A percentile compares a stretch with the other conserved stretches of the same genome.
phyloP scores from a whole-genome alignment of 2,888 invertebrate species.

The Baronia brevicornis region DNA sequence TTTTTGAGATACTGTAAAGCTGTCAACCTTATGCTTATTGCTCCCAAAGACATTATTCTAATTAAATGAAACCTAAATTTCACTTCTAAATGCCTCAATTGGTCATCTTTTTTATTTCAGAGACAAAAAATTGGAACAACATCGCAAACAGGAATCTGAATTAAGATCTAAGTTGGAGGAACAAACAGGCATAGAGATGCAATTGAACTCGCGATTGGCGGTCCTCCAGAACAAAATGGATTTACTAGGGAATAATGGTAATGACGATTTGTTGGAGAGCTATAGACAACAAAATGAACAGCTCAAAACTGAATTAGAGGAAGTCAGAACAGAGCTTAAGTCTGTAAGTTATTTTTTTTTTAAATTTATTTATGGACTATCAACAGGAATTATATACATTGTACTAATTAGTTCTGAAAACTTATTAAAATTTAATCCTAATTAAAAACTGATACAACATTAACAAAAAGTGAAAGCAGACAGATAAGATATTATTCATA shows the following conservation, averaged over 20 bases:
- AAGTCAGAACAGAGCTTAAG: constrained; percentile 51
- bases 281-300: constrained; percentile 53
- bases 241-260: constrained; percentile 40
- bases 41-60: too few relatives aligned
- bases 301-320: constrained; percentile 44
- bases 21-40: too few relatives aligned
- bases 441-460: too few relatives aligned
- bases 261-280: constrained; percentile 43
- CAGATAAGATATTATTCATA: too few relatives aligned
- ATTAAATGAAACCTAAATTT: too few relatives aligned
- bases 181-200: constrained; percentile 56
- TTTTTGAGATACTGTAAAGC: too few relatives aligned
- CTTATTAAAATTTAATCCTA: too few relatives aligned
- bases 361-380: not conserved
- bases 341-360: constrained; percentile 30
- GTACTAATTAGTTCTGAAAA: too few relatives aligned
- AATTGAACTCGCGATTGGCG: constrained; percentile 51
- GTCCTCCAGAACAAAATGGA: constrained; percentile 57
- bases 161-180: constrained; percentile 52
- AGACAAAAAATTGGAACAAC: constrained; percentile 57
- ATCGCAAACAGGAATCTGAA: constrained; percentile 58
- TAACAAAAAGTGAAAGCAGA: too few relatives aligned
- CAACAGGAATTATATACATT: constrained; percentile 3
- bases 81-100: too few relatives aligned
- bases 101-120: constrained; percentile 34